Base-by-base conservation (phyloP, 2,113 vertebrate species). In the Telmatochromis brachygnathus region DNA sequence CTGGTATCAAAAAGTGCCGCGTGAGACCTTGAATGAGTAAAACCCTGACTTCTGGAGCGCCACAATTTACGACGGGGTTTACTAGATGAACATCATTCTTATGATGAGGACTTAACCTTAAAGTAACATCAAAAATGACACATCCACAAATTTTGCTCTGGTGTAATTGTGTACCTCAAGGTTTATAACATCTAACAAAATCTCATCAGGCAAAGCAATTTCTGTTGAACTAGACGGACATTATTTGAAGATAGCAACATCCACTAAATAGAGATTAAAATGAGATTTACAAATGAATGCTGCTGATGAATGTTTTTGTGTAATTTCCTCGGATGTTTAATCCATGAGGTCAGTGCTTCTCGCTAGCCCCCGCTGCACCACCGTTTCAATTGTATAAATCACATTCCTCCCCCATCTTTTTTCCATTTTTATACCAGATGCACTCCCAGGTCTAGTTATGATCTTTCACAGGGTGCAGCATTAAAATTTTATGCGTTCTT, bases 201-300 rank as follows among this genome's bases (percentile, higher is more conserved):
- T 91, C 88, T 89, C 91, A 92, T 92, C 94, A 89, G 83, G 65
- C 81, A 83, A 87, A 90, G 92, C 90, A 87, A 91, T 95, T 93
- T 89, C 60, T 86, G 77, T 79, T 90, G 83, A 88, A 90, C 85
- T 75, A 73, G 80, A 89, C 80, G 84, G 83, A 84, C 86, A 82
- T 93, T 89, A 90, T 91, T 84, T 88, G 82, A 83, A 86, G 94
- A 92, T 94, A 91, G 93, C 87, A 90, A 92, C 87, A 86, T 89
- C 86, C 84, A 90, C 89, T 89, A 88, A 91, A 89, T 81, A 55
- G 62, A 94, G 95, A 95, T 94, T 94, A 93, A 88, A 92, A 91
- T 91, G 89, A 89, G 87, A 87, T 93, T 94, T 90, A 84, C 82
- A 93, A 95, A 95, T 93, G 83, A 93, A 84, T 83, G 42, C 37